These are phyloP conservation scores for Pogona vitticeps DNA, from an alignment of 2,113 vertebrate species.

Conservation along the genomic window DNA sequence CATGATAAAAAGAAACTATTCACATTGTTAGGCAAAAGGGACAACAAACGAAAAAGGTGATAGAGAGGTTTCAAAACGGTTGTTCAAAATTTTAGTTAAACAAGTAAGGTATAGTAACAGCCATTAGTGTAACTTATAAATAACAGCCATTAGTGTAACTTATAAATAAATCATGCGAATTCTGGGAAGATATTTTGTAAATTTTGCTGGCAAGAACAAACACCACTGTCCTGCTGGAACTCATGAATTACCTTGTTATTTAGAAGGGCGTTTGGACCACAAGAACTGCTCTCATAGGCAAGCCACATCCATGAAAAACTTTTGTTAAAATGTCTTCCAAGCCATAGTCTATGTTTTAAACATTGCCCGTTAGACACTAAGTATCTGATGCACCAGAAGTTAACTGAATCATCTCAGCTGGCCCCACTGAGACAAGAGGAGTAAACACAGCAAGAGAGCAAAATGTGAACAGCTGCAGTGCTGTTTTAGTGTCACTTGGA, in stretches of 20 bases:
- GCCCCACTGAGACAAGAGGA: neutral
- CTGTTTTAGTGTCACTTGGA: conserved; percentile 11
- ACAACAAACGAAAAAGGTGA: neutral
- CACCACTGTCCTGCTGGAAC: neutral
- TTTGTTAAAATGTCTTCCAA: neutral
- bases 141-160: neutral
- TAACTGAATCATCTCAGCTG: neutral
- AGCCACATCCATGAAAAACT: neutral
- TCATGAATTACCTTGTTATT: neutral
- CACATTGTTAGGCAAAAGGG: neutral
- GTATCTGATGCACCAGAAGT: neutral
- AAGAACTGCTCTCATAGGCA: neutral
- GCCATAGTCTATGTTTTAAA: neutral
- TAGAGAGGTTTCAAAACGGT: neutral
- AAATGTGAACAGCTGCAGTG: conserved; percentile 3
- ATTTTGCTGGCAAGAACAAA: neutral
- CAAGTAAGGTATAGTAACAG: neutral
- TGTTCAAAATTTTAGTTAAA: neutral
- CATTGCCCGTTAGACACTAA: neutral
- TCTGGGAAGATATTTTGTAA: neutral
- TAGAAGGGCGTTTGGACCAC: neutral
- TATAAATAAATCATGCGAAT: neutral
- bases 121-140: neutral
- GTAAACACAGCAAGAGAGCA: conserved; percentile 7
- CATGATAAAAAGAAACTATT: neutral